Percentiles rank a stretch among this genome's conserved stretches.
These are phyloP conservation scores for Spheniscus humboldti DNA, from an alignment of 2,797 vertebrate genomes.

Conservation along the genomic window DNA sequence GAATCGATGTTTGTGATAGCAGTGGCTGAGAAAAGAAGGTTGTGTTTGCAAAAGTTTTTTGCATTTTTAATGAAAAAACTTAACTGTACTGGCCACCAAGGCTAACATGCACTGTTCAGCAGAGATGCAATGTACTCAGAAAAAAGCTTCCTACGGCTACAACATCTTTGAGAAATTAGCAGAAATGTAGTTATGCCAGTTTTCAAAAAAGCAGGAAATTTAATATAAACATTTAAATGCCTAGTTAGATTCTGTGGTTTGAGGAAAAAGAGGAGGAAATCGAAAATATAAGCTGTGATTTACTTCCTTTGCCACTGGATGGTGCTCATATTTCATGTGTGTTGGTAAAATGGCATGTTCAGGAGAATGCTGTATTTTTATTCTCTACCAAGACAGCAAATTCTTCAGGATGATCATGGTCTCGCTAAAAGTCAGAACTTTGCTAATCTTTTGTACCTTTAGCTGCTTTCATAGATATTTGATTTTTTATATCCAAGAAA, in stretches of 20 bases:
- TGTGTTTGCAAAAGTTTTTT: background rate
- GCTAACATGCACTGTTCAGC: background rate
- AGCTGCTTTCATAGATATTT: background rate
- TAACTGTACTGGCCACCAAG: background rate
- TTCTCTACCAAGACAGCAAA: background rate
- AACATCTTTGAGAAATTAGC: background rate
- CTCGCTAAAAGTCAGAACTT: background rate
- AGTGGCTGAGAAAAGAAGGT: background rate
- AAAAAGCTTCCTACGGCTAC: background rate
- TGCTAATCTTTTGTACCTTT: background rate
- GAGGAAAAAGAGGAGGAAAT: background rate
- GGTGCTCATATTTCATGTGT: conserved; percentile 24
- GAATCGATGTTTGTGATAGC: background rate
- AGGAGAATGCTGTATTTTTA: background rate
- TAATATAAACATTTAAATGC: background rate
- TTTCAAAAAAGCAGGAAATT: background rate
- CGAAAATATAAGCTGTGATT: background rate
- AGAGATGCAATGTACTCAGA: background rate
- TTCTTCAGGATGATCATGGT: background rate
- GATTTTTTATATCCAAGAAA: background rate
- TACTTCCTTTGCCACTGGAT: conserved; percentile 30
- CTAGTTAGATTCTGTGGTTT: background rate
- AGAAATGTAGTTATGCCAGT: background rate
- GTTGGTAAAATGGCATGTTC: background rate
- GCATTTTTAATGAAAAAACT: background rate